Conservation (phyloP, 2,888 invertebrate genomes). For the Theretra japonica region DNA sequence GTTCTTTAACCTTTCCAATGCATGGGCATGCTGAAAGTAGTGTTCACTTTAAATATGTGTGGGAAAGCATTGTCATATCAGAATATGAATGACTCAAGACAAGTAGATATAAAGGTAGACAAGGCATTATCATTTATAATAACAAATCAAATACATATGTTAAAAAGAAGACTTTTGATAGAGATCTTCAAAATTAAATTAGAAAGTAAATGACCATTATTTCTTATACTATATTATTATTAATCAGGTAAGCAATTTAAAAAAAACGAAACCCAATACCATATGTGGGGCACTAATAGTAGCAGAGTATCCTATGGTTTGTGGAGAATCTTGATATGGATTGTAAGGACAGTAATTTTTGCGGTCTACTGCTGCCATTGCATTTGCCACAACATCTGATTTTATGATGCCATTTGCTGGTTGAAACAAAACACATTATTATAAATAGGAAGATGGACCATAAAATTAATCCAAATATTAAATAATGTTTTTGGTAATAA, state of each 20-base stretch:
- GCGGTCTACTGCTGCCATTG: slow-evolving; percentile 93
- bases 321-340: slow-evolving; percentile 96
- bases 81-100: background rate
- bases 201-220: no score
- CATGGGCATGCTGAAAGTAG: slow-evolving; percentile 92
- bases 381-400: slow-evolving; percentile 89
- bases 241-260: no score
- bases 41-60: background rate
- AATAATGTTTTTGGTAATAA: no score
- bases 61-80: background rate
- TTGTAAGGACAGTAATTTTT: slow-evolving; percentile 90
- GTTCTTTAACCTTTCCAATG: slow-evolving; percentile 92
- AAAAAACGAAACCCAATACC: slow-evolving; percentile 78
- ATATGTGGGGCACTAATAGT: slow-evolving; percentile 99
- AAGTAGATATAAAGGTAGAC: no score
- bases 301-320: slow-evolving; percentile 96
- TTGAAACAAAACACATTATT: slow-evolving; percentile 50
- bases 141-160: no score
- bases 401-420: slow-evolving; percentile 92
- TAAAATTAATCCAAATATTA: no score
- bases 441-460: slow-evolving; percentile 30
- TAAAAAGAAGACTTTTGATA: no score
- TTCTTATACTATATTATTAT: no score
- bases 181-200: no score
- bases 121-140: no score